These are phyloP conservation scores for Vulpes ferrilata DNA, from an alignment of 2,113 vertebrate genomes.

Conservation along the genomic window DNA sequence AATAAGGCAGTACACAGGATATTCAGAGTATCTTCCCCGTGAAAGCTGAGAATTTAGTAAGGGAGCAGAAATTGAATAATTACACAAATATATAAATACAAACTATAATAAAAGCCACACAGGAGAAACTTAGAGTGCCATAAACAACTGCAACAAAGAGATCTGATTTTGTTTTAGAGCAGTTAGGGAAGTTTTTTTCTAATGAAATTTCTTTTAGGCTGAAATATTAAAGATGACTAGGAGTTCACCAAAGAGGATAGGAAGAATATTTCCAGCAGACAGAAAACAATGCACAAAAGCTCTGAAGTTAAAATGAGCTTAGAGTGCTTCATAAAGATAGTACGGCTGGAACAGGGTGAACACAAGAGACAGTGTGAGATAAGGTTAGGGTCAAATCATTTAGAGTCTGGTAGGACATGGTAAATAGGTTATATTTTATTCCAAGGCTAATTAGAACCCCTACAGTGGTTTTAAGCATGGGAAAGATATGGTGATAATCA, in stretches of 20 bases:
- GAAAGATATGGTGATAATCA: constrained; percentile 6
- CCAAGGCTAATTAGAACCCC: background rate
- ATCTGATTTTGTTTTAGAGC: background rate
- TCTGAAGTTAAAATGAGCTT: background rate
- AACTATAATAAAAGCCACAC: background rate
- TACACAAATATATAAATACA: background rate
- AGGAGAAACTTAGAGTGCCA: background rate
- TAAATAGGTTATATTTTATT: constrained; percentile 45
- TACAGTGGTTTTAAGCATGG: background rate
- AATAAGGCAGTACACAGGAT: background rate
- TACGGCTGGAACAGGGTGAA: background rate
- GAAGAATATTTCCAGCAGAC: constrained; percentile 42
- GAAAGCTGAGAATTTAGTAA: background rate
- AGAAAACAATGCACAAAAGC: constrained; percentile 21
- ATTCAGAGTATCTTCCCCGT: background rate
- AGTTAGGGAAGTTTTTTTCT: background rate
- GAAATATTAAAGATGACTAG: background rate
- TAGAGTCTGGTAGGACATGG: background rate
- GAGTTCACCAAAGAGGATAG: background rate
- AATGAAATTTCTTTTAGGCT: constrained; percentile 22
- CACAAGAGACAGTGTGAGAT: background rate
- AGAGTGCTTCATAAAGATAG: background rate
- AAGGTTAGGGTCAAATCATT: constrained; percentile 1
- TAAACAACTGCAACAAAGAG: constrained; percentile 5
- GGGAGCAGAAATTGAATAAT: constrained; percentile 18